Evolutionary conservation across 2,113 vertebrate species (phyloP).

Genomic region (Oncorhynchus mykiss): DNA sequence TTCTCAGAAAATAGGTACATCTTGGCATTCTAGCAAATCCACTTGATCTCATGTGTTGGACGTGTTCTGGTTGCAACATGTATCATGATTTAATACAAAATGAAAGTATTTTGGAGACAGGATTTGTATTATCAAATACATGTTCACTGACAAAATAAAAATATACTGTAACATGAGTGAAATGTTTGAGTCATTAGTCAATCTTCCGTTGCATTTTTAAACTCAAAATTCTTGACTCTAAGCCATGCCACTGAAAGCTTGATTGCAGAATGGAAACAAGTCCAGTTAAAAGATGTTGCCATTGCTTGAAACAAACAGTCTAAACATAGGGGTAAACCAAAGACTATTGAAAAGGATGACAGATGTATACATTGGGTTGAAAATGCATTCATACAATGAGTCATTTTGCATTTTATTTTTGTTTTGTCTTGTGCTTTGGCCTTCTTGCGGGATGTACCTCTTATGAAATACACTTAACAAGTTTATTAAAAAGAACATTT

Average conservation of each 20-base stretch:
- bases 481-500: conserved; percentile 8
- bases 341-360: conserved; percentile 27
- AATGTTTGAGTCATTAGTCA: neutral
- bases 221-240: neutral
- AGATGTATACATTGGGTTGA: conserved; percentile 35
- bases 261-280: conserved; percentile 53
- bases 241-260: conserved; percentile 20
- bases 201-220: neutral
- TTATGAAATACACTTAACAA: conserved; percentile 22
- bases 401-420: conserved; percentile 58
- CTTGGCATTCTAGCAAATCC: conserved; percentile 29
- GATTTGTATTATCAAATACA: neutral
- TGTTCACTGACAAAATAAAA: neutral
- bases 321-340: conserved; percentile 21
- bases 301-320: conserved; percentile 37
- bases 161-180: neutral
- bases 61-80: conserved; percentile 19
- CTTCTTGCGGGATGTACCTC: conserved; percentile 55
- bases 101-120: neutral
- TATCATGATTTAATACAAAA: neutral
- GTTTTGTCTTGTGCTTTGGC: conserved; percentile 75
- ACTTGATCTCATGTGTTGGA: neutral
- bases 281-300: conserved; percentile 58
- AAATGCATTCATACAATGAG: conserved; percentile 54
- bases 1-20: conserved; percentile 64